Conservation (phyloP, 1,140 invertebrate genomes). For the Zelostemma sp. region DNA sequence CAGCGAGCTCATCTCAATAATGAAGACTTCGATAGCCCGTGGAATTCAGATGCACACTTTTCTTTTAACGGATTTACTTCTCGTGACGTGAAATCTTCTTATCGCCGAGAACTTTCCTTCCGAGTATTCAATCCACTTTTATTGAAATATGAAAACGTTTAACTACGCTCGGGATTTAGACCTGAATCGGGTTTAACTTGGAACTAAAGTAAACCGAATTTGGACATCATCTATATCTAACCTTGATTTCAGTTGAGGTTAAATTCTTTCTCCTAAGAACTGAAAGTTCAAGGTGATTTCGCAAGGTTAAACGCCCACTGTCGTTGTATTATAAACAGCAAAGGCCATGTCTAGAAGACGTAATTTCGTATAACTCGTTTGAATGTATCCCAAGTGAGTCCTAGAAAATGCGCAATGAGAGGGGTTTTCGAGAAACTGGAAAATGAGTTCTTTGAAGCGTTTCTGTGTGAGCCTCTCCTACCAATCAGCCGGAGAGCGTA, state of each 20-base stretch:
- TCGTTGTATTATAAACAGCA: slow-evolving; percentile 22
- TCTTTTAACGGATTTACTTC: neutral
- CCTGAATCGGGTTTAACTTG: no score
- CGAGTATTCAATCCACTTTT: no score
- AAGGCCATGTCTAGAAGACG: slow-evolving; percentile 35
- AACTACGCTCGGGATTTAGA: no score
- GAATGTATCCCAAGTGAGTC: slow-evolving; percentile 38
- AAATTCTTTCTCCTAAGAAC: slow-evolving; percentile 14
- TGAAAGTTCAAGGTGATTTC: slow-evolving; percentile 32
- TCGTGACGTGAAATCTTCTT: neutral
- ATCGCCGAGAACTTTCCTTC: no score
- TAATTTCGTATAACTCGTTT: slow-evolving; percentile 45
- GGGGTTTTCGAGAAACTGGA: slow-evolving; percentile 26
- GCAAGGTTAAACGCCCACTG: slow-evolving; percentile 24
- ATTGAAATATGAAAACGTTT: no score
- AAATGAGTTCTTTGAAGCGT: slow-evolving; percentile 37
- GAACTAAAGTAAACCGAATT: no score
- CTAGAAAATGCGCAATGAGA: slow-evolving; percentile 34
- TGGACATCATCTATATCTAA: no score
- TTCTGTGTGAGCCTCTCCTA: slow-evolving; percentile 14
- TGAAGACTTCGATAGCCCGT: slow-evolving; percentile 27
- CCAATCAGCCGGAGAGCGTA: slow-evolving; percentile 23
- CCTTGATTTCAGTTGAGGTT: no score
- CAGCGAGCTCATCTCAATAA: slow-evolving; percentile 30
- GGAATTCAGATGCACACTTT: neutral